Base-by-base conservation (phyloP, 2,797 vertebrate species). In the Eutrigla gurnardus region DNA sequence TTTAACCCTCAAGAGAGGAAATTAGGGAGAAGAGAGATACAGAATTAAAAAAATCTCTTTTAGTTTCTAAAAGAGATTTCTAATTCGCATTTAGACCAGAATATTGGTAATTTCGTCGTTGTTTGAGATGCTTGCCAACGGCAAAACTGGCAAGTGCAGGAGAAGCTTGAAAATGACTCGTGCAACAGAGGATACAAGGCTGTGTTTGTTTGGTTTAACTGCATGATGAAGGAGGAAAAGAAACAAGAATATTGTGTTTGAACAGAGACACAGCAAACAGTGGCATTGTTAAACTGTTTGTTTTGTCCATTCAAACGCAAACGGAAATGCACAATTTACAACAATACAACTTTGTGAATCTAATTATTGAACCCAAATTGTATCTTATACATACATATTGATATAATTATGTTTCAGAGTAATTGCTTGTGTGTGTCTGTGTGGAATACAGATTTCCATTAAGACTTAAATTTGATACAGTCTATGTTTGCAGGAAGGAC, bases 201-300 rank as follows among this genome's bases (percentile, higher is more conserved):
- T 42, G 33, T 42, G 33, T 39, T 54, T 62, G 36, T 6, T 75
- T 10, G 35, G 17, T 12, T 46, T 46, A 7, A 46, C 15, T 42
- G 3, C 32, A 54, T 7, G 15, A 6, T 40, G 33, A 46, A 46
- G 39, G 47, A 60, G 46, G 4, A 7, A 46, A 57, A 15, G 18
- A 36, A 14, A 10, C 39, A 46, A 11, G 11, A n/a, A 65, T 36
- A 17, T 3, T 0, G 39, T 61, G 42, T 67, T 46, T 66, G 47
- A 52, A 70, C 60, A 69, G 40, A 65, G 52, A 6, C 40, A 43
- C 9, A 10, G 60, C 47, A 77, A 70, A 77, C 47, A 65, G 1
- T 35, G 18, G 14, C 18, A 18, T 40, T 65, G 47, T 65, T 18
- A 7, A 53, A 18, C 40, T 35, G 42, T 64, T 52, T 62, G 32